phyloP scores from a whole-genome alignment of 2,113 vertebrate species.

The Chionomys nivalis region DNA sequence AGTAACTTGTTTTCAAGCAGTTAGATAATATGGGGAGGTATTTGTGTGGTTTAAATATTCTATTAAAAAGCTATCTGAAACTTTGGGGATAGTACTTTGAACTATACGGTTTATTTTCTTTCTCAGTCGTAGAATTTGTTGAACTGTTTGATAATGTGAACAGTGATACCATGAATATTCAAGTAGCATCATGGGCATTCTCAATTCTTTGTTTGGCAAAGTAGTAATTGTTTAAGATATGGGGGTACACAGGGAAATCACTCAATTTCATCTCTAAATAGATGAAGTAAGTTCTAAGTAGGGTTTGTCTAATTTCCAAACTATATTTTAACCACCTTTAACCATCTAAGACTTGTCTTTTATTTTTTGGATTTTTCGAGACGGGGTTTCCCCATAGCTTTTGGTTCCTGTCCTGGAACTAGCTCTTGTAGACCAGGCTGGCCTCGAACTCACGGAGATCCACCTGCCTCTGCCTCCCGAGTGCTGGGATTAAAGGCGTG shows the following conservation, averaged over 20 bases:
- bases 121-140: neutral
- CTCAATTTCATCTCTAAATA: conserved; percentile 14
- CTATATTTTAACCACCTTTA: neutral
- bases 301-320: neutral
- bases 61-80: neutral
- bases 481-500: too few species aligned
- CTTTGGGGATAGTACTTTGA: neutral
- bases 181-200: neutral
- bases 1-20: neutral
- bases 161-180: neutral
- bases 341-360: conserved; percentile 11
- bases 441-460: too few species aligned
- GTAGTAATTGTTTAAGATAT: neutral
- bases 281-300: neutral
- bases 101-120: neutral
- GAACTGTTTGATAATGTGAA: conserved; percentile 13
- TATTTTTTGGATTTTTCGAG: too few species aligned
- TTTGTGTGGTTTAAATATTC: neutral
- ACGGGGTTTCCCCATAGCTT: too few species aligned
- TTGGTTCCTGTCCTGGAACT: too few species aligned
- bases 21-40: neutral
- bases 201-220: neutral
- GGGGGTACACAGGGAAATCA: neutral
- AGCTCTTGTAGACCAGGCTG: too few species aligned
- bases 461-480: too few species aligned